A percentile compares a stretch with the other conserved stretches of the same genome.
Conservation (phyloP, 1,140 invertebrate genomes). For the Brachionus rubens region DNA sequence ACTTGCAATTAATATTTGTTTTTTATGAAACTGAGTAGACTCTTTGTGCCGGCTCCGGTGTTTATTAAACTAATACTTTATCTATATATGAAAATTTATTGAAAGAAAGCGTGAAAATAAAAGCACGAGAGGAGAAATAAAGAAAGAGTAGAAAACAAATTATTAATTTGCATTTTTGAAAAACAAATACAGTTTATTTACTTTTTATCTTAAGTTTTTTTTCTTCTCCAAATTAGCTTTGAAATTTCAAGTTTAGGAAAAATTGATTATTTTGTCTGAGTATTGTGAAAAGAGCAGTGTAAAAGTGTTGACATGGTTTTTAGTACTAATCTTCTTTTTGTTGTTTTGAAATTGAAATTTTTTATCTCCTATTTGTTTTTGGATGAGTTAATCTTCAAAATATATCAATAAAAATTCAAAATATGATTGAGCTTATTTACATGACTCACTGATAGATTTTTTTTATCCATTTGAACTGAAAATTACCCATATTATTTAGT, state of each 20-base stretch:
- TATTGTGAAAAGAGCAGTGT: neutral
- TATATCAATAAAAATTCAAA: too few species aligned
- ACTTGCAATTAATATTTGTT: slow-evolving; percentile 18
- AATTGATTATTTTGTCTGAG: slow-evolving; percentile 17
- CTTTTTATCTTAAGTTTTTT: slow-evolving; percentile 29
- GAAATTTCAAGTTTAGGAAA: slow-evolving; percentile 14
- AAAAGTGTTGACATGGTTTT: slow-evolving; percentile 34
- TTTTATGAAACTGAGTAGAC: neutral
- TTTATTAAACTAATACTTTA: slow-evolving; percentile 12
- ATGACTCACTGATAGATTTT: too few species aligned
- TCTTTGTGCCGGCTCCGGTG: neutral
- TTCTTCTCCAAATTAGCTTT: slow-evolving; percentile 25
- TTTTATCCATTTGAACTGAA: too few species aligned
- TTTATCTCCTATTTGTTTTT: neutral
- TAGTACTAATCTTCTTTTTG: neutral
- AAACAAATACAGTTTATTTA: slow-evolving; percentile 26
- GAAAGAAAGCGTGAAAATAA: too few species aligned
- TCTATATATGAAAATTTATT: neutral
- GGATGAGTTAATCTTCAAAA: slow-evolving; percentile 24
- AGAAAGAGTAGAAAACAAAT: slow-evolving; percentile 1
- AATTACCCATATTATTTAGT: too few species aligned
- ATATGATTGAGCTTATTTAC: too few species aligned
- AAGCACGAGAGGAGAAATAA: neutral
- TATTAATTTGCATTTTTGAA: slow-evolving; percentile 3
- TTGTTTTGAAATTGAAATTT: neutral